phyloP scores from a whole-genome alignment of 2,888 invertebrate genomes.

The Octonoba sinensis region DNA sequence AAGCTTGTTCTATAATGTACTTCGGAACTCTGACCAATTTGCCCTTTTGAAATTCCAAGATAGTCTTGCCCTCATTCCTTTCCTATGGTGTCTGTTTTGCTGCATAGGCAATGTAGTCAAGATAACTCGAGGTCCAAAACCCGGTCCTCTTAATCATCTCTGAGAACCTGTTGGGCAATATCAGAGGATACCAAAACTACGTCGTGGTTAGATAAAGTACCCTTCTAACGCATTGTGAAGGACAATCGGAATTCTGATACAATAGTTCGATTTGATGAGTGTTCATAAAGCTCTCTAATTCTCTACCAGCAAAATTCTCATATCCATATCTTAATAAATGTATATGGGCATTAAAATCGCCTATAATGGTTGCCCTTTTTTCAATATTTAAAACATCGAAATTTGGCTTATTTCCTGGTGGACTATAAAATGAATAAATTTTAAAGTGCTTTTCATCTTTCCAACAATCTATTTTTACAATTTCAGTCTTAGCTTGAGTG shows the following conservation, averaged over 20 bases:
- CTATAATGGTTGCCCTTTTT: slow-evolving; percentile 8
- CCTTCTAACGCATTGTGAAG: neutral
- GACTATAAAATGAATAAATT: slow-evolving; percentile 1
- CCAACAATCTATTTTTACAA: slow-evolving; percentile 9
- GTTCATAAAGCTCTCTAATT: slow-evolving; percentile 2
- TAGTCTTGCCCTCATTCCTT: slow-evolving; percentile 1
- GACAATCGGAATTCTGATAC: neutral
- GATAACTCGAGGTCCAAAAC: slow-evolving; percentile 4
- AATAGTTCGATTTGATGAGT: neutral
- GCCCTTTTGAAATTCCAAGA: slow-evolving; percentile 9
- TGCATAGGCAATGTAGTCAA: neutral
- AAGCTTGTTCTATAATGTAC: neutral
- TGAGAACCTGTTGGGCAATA: neutral
- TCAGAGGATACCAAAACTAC: slow-evolving; percentile 4
- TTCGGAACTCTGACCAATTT: neutral
- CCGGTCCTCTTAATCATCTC: slow-evolving; percentile 8
- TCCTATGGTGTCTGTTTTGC: neutral
- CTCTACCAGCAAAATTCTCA: slow-evolving; percentile 4
- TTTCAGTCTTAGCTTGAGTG: neutral
- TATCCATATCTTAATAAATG: slow-evolving; percentile 7
- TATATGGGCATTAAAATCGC: slow-evolving; percentile 12
- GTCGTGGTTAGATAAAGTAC: neutral
- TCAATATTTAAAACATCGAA: slow-evolving; percentile 5
- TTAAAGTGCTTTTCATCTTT: slow-evolving; percentile 1
- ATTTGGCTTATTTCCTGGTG: slow-evolving; percentile 13